phyloP scores from a whole-genome alignment of 2,888 invertebrate species.

The Drosophila picticornis region DNA sequence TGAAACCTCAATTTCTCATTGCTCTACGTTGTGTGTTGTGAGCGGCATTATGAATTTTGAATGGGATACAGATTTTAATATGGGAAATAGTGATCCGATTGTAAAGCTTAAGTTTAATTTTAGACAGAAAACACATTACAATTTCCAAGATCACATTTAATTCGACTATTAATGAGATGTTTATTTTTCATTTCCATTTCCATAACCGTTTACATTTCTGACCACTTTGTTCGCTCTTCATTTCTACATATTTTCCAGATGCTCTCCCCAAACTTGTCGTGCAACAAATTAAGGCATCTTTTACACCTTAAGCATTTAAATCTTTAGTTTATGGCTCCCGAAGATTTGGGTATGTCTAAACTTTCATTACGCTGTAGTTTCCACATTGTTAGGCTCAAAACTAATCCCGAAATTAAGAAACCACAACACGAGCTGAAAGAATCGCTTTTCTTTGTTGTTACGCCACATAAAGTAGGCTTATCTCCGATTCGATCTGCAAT shows the following conservation, averaged over 20 bases:
- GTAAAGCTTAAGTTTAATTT: neutral
- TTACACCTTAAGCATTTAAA: slow-evolving; percentile 12
- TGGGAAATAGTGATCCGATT: neutral
- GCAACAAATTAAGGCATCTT: neutral
- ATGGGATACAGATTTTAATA: neutral
- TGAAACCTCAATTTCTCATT: slow-evolving; percentile 57
- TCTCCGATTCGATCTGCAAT: slow-evolving; percentile 23
- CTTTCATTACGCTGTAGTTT: slow-evolving; percentile 12
- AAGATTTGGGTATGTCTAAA: neutral
- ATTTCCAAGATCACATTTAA: too few relatives aligned
- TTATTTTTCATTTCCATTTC: neutral
- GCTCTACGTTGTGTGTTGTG: slow-evolving; percentile 24
- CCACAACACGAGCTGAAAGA: slow-evolving; percentile 20
- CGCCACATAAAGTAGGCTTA: slow-evolving; percentile 27
- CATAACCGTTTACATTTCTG: neutral
- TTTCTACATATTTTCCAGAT: neutral
- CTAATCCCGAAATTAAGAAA: slow-evolving; percentile 3
- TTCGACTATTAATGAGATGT: neutral
- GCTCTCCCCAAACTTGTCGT: neutral
- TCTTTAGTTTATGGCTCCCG: neutral
- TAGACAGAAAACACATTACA: too few relatives aligned
- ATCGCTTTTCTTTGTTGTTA: slow-evolving; percentile 16
- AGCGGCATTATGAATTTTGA: slow-evolving; percentile 10
- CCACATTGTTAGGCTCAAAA: neutral
- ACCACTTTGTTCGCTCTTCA: neutral